Evolutionary conservation across 2,797 vertebrate genomes (phyloP).

Genomic region (Anas bernieri): DNA sequence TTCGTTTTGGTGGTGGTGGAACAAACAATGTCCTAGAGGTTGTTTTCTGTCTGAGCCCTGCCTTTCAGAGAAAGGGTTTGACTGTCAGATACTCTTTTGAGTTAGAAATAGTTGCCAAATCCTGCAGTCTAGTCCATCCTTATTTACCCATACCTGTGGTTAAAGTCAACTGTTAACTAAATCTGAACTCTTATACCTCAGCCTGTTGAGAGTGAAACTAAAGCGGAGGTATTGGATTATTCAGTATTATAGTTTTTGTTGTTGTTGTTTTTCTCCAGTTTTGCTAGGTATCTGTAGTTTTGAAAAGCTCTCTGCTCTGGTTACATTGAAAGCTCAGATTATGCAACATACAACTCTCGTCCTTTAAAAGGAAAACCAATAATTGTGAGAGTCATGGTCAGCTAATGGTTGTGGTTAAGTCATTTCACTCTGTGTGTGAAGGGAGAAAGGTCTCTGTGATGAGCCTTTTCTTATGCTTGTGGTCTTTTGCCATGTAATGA

Average conservation of each 20-base stretch:
- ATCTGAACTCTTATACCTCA: neutral
- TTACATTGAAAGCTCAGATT: neutral
- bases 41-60: neutral
- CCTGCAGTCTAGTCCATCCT: neutral
- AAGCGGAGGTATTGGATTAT: neutral
- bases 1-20: fast-evolving
- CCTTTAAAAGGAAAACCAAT: neutral
- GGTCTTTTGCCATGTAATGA: neutral
- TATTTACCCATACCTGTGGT: neutral
- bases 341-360: fast-evolving
- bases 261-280: neutral
- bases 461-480: neutral
- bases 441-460: neutral
- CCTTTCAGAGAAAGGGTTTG: neutral
- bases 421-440: neutral
- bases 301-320: neutral
- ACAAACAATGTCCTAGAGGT: fast-evolving
- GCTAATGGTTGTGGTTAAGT: neutral
- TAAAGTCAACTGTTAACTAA: neutral
- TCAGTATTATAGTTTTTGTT: neutral
- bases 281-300: neutral
- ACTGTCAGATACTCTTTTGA: neutral
- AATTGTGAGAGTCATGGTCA: neutral
- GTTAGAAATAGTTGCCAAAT: neutral
- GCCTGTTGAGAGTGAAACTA: neutral